phyloP scores from a whole-genome alignment of 2,888 invertebrate genomes.

The Diplazon laetatorius region DNA sequence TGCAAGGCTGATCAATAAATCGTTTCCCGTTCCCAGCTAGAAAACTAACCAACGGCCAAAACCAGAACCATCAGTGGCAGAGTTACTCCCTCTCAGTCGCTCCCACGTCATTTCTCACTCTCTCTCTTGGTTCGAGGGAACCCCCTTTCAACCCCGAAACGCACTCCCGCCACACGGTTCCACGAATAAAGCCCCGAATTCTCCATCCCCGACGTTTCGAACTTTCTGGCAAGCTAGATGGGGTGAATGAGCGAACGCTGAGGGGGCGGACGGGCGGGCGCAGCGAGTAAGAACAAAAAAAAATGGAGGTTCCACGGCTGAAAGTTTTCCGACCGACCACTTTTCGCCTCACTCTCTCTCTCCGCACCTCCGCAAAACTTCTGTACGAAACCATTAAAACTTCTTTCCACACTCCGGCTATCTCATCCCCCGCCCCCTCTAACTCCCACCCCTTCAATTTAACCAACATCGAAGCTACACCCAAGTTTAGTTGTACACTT shows the following conservation, averaged over 20 bases:
- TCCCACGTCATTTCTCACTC: constrained; percentile 15
- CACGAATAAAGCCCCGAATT: constrained; percentile 47
- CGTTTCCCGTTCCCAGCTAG: constrained; percentile 73
- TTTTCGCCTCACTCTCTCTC: constrained; percentile 45
- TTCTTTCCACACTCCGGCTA: constrained; percentile 45
- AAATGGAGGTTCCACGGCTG: constrained; percentile 47
- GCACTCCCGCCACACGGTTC: constrained; percentile 44
- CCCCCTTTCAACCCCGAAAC: constrained; percentile 53
- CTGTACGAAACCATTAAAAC: constrained; percentile 65
- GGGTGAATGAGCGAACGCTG: constrained; percentile 32
- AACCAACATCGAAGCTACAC: constrained; percentile 34
- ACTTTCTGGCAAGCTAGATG: constrained; percentile 41
- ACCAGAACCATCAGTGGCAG: constrained; percentile 49
- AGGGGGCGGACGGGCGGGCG: constrained; percentile 18
- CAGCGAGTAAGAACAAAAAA: constrained; percentile 24
- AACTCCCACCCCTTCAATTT: constrained; percentile 28
- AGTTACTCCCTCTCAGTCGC: neutral
- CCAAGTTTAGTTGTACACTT: constrained; percentile 29
- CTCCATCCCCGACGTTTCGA: constrained; percentile 1
- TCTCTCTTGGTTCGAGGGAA: constrained; percentile 19
- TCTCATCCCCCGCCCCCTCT: constrained; percentile 27
- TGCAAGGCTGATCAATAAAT: constrained; percentile 79
- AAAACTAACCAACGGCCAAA: constrained; percentile 62
- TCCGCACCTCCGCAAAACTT: constrained; percentile 70
- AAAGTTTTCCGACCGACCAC: constrained; percentile 57